A percentile compares a stretch with the other conserved stretches of the same genome.
phyloP scores from a whole-genome alignment of 2,797 vertebrate species.

The Pipistrellus kuhlii region DNA sequence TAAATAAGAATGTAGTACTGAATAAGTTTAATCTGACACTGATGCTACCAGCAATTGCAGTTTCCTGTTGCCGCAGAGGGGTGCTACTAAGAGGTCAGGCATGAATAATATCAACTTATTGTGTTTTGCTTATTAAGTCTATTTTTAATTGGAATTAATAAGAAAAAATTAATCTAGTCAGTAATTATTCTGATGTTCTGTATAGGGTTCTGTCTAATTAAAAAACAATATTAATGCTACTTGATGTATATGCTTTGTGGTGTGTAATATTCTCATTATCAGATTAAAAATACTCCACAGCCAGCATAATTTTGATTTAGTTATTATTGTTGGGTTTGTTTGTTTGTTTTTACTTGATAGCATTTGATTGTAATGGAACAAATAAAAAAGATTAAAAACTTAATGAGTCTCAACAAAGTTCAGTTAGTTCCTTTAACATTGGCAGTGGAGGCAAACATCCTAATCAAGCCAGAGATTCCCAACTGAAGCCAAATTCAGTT shows the following conservation, averaged over 20 bases:
- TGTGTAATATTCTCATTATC: not conserved
- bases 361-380: not conserved
- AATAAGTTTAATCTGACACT: slow-evolving; percentile 70
- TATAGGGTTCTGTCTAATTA: slow-evolving; percentile 33
- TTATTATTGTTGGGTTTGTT: not conserved
- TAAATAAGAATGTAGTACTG: slow-evolving; percentile 66
- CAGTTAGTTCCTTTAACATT: not conserved
- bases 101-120: not conserved
- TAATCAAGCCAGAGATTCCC: not conserved
- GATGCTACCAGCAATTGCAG: slow-evolving; percentile 43
- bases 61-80: not conserved
- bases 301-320: not conserved
- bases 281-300: not conserved
- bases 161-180: slow-evolving; percentile 32
- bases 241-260: not conserved
- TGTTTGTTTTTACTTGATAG: not conserved
- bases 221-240: not conserved
- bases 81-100: not conserved
- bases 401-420: not conserved
- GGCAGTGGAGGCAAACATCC: not conserved
- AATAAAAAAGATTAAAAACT: not conserved
- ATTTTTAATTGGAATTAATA: slow-evolving; percentile 56
- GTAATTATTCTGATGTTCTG: slow-evolving; percentile 22
- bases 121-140: slow-evolving; percentile 56
- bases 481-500: not conserved